Evolutionary conservation across 2,888 invertebrate species (phyloP).

Genomic region (Caenorhabditis panamensis): DNA sequence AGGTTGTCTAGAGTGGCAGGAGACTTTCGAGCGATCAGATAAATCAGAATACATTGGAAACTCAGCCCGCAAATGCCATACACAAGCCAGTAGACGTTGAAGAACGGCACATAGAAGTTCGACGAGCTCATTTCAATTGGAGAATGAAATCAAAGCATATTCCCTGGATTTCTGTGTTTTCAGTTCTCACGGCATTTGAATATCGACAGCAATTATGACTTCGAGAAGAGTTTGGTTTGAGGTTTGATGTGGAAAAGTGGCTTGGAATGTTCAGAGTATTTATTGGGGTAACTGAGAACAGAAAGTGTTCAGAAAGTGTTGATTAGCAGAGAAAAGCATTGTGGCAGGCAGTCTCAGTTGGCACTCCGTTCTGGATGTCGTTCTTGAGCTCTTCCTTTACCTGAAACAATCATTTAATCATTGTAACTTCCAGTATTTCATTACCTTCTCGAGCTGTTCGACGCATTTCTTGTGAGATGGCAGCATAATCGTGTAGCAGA

Average conservation of each 20-base stretch:
- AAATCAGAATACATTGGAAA: conserved; percentile 41
- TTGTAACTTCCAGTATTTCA: no score
- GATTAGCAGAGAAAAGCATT: conserved; percentile 1
- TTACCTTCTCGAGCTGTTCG: neutral
- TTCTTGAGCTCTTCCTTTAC: neutral
- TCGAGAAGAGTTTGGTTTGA: conserved; percentile 38
- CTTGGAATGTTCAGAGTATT: no score
- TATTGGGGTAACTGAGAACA: neutral
- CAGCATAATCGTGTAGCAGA: neutral
- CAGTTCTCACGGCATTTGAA: conserved; percentile 46
- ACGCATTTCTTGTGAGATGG: neutral
- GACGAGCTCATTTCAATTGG: conserved; percentile 42
- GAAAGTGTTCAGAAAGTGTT: conserved; percentile 17
- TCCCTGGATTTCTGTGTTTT: neutral
- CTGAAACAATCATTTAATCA: no score
- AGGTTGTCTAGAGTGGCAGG: conserved; percentile 47
- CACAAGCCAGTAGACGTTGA: conserved; percentile 43
- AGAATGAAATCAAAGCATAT: neutral
- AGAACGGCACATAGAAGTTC: conserved; percentile 51
- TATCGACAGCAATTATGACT: neutral
- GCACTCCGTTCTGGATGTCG: conserved; percentile 17
- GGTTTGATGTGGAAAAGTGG: conserved; percentile 43
- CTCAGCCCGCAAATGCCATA: conserved; percentile 15
- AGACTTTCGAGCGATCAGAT: conserved; percentile 46
- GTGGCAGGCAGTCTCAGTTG: neutral